A percentile compares a stretch with the other conserved stretches of the same genome.
These are phyloP conservation scores for Anthoscopus minutus DNA, from an alignment of 2,113 vertebrate species.

Conservation along the genomic window DNA sequence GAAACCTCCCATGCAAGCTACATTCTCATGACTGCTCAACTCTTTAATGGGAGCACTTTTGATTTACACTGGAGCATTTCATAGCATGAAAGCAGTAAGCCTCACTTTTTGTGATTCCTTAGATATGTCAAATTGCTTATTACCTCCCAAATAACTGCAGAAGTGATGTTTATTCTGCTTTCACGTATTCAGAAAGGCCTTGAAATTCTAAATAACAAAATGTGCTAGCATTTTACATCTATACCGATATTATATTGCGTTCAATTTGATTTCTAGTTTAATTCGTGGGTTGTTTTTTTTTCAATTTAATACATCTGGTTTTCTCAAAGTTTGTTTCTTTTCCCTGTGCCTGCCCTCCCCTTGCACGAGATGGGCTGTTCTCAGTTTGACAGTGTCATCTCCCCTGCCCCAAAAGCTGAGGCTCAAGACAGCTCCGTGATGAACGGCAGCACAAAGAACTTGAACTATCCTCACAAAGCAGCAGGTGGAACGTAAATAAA, in stretches of 20 bases:
- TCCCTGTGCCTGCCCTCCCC: background rate
- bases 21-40: background rate
- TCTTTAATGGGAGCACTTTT: background rate
- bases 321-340: background rate
- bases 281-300: background rate
- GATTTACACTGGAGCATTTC: background rate
- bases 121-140: background rate
- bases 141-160: background rate
- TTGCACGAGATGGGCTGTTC: background rate
- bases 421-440: background rate
- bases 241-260: background rate
- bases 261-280: background rate
- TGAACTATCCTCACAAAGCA: background rate
- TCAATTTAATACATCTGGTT: background rate
- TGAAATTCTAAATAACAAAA: background rate
- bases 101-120: background rate
- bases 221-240: background rate
- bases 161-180: background rate
- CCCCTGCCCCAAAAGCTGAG: background rate
- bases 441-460: background rate
- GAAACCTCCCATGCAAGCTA: background rate
- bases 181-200: background rate
- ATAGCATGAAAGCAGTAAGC: conserved; percentile 4
- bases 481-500: background rate
- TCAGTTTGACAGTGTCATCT: background rate